phyloP scores from a whole-genome alignment of 1,140 invertebrate genomes.

The Polypedilum pembai region DNA sequence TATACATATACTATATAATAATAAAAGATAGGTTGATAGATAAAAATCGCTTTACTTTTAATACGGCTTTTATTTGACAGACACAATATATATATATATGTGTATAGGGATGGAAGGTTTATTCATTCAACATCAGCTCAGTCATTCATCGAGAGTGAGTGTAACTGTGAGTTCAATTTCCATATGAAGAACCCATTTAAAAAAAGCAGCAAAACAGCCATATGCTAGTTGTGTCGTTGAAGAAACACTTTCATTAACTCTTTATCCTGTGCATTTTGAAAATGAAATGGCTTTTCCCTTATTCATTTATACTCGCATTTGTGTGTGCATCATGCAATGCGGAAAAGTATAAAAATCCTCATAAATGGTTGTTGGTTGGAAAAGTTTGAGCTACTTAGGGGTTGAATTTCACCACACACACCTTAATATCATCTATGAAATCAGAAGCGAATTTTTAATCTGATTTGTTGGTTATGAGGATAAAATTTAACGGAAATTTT shows the following conservation, averaged over 20 bases:
- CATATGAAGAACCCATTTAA: not conserved
- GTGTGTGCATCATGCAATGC: not conserved
- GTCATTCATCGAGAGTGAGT: not conserved
- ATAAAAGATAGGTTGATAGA: conserved; percentile 17
- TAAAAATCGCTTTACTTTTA: conserved; percentile 22
- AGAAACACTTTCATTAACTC: conserved; percentile 10
- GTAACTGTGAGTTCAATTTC: too few species aligned
- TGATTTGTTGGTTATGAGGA: too few species aligned
- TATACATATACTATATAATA: not conserved
- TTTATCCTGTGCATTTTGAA: not conserved
- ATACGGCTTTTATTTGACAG: conserved; percentile 23
- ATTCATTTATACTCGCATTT: not conserved
- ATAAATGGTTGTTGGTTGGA: not conserved
- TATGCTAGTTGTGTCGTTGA: not conserved
- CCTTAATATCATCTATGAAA: too few species aligned
- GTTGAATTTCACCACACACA: not conserved
- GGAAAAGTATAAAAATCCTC: not conserved
- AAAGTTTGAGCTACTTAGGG: not conserved
- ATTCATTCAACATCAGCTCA: not conserved
- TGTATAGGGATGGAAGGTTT: not conserved
- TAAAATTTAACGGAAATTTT: too few species aligned
- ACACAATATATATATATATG: not conserved
- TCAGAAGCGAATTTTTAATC: too few species aligned
- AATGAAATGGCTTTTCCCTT: not conserved
- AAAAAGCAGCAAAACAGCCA: not conserved